Percentiles rank a stretch among this genome's conserved stretches.
Conservation (phyloP, 2,113 vertebrate species). For the Panurus biarmicus region DNA sequence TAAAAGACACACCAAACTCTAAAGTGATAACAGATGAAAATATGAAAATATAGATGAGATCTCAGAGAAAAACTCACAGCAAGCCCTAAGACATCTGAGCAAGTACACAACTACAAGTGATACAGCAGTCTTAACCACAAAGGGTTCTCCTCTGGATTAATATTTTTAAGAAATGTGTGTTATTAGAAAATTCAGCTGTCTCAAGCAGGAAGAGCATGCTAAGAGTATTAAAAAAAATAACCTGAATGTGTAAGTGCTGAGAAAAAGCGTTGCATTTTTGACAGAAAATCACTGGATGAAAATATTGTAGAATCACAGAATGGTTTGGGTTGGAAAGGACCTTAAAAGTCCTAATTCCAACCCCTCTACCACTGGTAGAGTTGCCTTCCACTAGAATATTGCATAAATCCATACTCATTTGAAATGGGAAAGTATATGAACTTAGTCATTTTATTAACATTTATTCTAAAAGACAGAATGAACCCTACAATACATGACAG, state of each 20-base stretch:
- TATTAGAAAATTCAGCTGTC: background rate
- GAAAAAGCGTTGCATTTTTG: background rate
- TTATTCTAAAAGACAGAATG: background rate
- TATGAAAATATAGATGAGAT: background rate
- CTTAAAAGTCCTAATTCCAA: background rate
- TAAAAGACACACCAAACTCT: background rate
- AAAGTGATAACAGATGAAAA: background rate
- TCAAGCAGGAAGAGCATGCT: background rate
- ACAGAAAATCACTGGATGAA: background rate
- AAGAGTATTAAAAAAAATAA: background rate
- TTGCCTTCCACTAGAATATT: background rate
- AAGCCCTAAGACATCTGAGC: background rate
- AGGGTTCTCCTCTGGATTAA: background rate
- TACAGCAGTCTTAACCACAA: background rate
- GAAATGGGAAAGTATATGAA: background rate
- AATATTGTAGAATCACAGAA: background rate
- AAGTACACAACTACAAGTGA: background rate
- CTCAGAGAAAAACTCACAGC: background rate
- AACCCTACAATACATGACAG: background rate
- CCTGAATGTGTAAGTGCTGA: background rate
- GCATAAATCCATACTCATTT: background rate
- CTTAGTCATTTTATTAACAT: background rate
- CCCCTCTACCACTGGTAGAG: accelerated
- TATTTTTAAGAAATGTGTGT: background rate
- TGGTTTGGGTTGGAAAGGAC: background rate